These are phyloP conservation scores for Corythornis vintsioides DNA, from an alignment of 2,113 vertebrate genomes.

Conservation along the genomic window DNA sequence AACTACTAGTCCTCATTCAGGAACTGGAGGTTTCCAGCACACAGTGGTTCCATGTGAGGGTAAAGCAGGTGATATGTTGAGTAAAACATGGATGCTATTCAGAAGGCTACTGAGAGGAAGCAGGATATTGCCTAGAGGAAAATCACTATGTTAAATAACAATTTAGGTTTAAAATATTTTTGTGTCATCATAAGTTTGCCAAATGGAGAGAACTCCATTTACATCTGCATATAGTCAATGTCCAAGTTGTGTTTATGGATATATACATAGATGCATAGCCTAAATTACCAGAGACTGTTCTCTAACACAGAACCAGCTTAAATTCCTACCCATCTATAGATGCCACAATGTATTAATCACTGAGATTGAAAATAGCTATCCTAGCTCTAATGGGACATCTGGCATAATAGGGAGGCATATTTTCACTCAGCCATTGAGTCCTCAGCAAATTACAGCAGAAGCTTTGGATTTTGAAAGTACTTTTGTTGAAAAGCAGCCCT, in stretches of 20 bases:
- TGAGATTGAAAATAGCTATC: constrained; percentile 20
- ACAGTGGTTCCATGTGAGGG: not conserved
- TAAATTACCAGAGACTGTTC: not conserved
- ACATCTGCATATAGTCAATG: not conserved
- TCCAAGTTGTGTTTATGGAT: not conserved
- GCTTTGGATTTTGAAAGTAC: constrained; percentile 21
- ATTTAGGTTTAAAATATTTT: not conserved
- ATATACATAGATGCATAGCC: not conserved
- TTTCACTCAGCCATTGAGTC: not conserved
- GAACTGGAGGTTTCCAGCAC: not conserved
- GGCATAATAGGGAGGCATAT: not conserved
- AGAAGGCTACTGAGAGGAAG: not conserved
- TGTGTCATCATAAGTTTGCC: not conserved
- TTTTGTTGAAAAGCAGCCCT: constrained; percentile 24
- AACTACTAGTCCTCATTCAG: not conserved
- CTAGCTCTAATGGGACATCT: constrained; percentile 16
- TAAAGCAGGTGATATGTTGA: not conserved
- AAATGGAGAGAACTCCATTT: not conserved
- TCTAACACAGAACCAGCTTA: not conserved
- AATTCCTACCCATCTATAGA: not conserved
- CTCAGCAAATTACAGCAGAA: constrained; percentile 10
- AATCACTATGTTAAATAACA: not conserved
- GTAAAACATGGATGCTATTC: not conserved
- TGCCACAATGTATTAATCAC: constrained; percentile 38
- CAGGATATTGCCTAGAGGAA: not conserved